Evolutionary conservation across 2,797 vertebrate species (phyloP).

Genomic region (Esox lucius): DNA sequence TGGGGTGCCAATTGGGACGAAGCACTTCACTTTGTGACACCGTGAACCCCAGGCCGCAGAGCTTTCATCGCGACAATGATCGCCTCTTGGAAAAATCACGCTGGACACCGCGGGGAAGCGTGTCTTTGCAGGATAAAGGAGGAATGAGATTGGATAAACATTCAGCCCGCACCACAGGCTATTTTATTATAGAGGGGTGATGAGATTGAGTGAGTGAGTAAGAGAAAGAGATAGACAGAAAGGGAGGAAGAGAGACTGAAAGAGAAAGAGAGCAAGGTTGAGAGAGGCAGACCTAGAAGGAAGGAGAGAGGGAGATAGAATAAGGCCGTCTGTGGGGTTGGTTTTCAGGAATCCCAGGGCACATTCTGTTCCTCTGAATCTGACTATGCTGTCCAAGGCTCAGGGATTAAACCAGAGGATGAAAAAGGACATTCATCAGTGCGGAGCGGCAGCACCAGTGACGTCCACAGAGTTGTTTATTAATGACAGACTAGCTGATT

Average conservation of each 20-base stretch:
- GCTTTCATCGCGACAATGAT: slow-evolving; percentile 48
- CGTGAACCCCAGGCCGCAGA: slow-evolving; percentile 52
- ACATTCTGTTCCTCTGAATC: slow-evolving; percentile 43
- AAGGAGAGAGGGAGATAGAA: background rate
- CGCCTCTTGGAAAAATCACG: slow-evolving; percentile 54
- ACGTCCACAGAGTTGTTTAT: slow-evolving; percentile 54
- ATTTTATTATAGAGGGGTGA: slow-evolving; percentile 41
- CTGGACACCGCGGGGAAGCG: slow-evolving; percentile 53
- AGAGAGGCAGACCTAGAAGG: background rate
- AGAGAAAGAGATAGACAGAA: background rate
- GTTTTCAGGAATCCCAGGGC: slow-evolving; percentile 29
- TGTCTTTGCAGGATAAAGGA: slow-evolving; percentile 51
- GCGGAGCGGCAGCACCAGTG: slow-evolving; percentile 35
- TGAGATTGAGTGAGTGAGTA: slow-evolving; percentile 19
- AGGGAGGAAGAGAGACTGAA: background rate
- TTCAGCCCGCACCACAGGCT: slow-evolving; percentile 35
- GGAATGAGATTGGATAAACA: slow-evolving; percentile 64
- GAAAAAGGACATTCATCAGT: slow-evolving; percentile 37
- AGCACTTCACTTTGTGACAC: slow-evolving; percentile 37
- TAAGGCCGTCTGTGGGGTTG: slow-evolving; percentile 15
- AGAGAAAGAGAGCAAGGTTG: background rate
- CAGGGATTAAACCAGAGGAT: slow-evolving; percentile 16
- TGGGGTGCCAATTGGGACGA: background rate
- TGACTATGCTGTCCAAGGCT: background rate
- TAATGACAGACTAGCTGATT: slow-evolving; percentile 56